Evolutionary conservation across 1,140 invertebrate genomes (phyloP), one percentile per base, ranked within the genome.

Genomic region (Oncopodura yosiiana): DNA sequence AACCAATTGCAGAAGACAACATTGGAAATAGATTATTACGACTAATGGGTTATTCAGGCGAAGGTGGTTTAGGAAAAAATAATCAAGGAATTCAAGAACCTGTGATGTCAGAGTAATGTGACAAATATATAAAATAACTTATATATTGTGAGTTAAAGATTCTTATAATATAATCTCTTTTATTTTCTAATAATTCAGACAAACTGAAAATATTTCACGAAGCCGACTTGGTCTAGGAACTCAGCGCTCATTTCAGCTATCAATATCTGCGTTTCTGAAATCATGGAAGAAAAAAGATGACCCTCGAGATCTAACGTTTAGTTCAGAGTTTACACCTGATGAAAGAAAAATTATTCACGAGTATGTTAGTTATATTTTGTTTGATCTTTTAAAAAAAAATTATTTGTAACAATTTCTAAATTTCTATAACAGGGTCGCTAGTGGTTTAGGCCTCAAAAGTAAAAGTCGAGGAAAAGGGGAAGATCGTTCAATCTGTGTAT

Each of bases 21-120:
- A 73, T 81, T 34, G 82, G 81, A 6, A 79, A 70, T 46, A 83
- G 79, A 64, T 74, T 88, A 70, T 78, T 88, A 76, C 77, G 80
- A 55, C 69, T 82, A 57, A 87, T 89, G 84, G 86, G 86, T 0
- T 88, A 85, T 85, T 72, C 76, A 24, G 85, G 85, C 24, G n/a
- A n/a, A n/a, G 84, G 84, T 29, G 83, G 81, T 0, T 70, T 87
- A 36, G 84, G 85, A 0, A 81, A 81, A 58, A 70, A 76, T 14
- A 73, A 76, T 9, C 76, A 81, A 60, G 85, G 84, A 18, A 78
- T 80, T n/a, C 70, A 72, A 3, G 76, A 81, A 49, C 80, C 81
- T 30, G 72, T 83, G 11, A 16, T 24, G n/a, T n/a, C n/a, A n/a
- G n/a, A n/a, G n/a, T n/a, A n/a, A n/a, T n/a, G n/a, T n/a, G n/a